Evolutionary conservation across 1,140 invertebrate species (phyloP), one percentile per base, ranked within the genome.

Genomic region (Cherax destructor): DNA sequence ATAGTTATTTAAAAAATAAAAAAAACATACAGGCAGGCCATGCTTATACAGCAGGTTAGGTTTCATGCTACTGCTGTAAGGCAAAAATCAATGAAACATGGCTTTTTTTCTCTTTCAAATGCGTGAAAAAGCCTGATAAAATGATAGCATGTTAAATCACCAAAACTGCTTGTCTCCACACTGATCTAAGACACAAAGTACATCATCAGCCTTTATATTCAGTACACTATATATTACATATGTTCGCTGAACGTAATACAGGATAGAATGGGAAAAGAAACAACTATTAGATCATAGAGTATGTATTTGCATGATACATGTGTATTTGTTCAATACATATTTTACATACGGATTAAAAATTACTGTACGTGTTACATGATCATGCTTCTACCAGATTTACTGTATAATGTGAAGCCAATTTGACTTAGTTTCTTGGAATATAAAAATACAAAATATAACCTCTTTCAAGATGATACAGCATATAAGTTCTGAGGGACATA

Each of bases 361-460:
- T 41, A 30, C 24, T 74, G 69, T n/a, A 74, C 24, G n/a, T 5
- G 69, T 74, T 21, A 74, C n/a, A 74, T 30, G 7, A 16, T 1
- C 69, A 56, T 56, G 52, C 21, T 6, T 30, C 69, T 30, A 9
- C 61, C 61, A 65, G 11, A 65, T 18, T 21, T 74, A 30, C 30
- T 74, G 6, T 13, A n/a, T n/a, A 16, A 79, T 79, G 11, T n/a
- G n/a, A 74, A 74, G 24, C 69, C 24, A 10, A 30, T 30, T 30
- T 30, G 4, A 74, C 24, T 30, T 74, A 3, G 7, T 30, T 16
- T 74, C 69, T 74, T 74, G 21, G 7, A 74, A 74, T 74, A 74
- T n/a, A 74, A 74, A 74, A 74, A 30, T 74, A 74, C 69, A 74
- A 74, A 74, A 74, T 18, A 74, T 74, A 74, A 74, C 24, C 69